Conservation (phyloP, 2,113 vertebrate species). For the Tursiops truncatus region DNA sequence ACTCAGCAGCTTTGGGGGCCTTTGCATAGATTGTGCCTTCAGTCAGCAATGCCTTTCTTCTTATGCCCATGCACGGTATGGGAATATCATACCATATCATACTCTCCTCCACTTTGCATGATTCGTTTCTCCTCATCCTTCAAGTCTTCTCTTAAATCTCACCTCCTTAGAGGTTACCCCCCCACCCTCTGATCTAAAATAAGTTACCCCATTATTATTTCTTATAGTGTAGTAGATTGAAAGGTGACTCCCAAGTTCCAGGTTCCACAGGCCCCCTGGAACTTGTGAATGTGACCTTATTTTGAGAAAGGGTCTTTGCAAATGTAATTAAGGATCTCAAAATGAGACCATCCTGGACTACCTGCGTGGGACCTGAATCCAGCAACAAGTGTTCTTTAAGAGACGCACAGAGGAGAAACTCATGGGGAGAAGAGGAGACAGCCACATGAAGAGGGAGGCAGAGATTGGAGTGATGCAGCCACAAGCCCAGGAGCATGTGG, state of each 20-base stretch:
- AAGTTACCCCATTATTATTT: background rate
- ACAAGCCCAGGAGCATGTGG: rapidly evolving
- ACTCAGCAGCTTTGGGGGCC: background rate
- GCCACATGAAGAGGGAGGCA: rapidly evolving
- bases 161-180: background rate
- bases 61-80: background rate
- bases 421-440: background rate
- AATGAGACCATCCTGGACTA: background rate
- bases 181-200: too few relatives aligned
- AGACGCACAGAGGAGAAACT: background rate
- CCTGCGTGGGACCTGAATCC: background rate
- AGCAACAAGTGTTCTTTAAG: background rate
- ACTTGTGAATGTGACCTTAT: background rate
- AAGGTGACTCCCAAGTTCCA: background rate
- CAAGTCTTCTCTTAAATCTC: background rate
- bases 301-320: background rate
- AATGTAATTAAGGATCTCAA: background rate
- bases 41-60: background rate
- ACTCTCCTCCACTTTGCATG: background rate
- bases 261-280: background rate
- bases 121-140: background rate
- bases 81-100: background rate
- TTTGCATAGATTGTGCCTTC: background rate
- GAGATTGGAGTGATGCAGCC: background rate
- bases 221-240: too few relatives aligned